These are phyloP conservation scores for Syritta pipiens DNA, from an alignment of 2,888 invertebrate species.

Conservation along the genomic window DNA sequence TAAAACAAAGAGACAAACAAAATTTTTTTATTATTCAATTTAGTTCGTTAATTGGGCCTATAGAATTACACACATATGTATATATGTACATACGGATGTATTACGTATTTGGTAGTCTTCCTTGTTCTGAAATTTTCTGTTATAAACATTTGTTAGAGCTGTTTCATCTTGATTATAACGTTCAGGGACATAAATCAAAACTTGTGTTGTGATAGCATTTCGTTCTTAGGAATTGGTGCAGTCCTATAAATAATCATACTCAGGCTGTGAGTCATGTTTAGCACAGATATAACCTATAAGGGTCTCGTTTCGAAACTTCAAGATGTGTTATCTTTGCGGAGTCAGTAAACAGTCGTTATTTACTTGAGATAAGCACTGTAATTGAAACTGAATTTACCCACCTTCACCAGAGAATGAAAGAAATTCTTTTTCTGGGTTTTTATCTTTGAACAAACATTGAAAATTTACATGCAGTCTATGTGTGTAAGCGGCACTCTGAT, in stretches of 20 bases:
- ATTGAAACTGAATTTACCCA: slow-evolving; percentile 43
- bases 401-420: slow-evolving; percentile 37
- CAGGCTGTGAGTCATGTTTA: slow-evolving; percentile 51
- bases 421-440: slow-evolving; percentile 43
- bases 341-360: slow-evolving; percentile 54
- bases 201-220: not conserved
- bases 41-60: too few species aligned
- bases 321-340: slow-evolving; percentile 57
- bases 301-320: slow-evolving; percentile 40
- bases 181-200: too few species aligned
- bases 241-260: slow-evolving; percentile 18
- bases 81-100: not conserved
- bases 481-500: not conserved
- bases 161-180: too few species aligned
- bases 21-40: too few species aligned
- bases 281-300: slow-evolving; percentile 12
- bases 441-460: slow-evolving; percentile 53
- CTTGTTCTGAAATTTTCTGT: too few species aligned
- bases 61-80: not conserved
- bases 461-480: slow-evolving; percentile 41
- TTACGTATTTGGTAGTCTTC: too few species aligned
- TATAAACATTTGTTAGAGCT: too few species aligned
- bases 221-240: slow-evolving; percentile 36
- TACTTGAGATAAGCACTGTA: slow-evolving; percentile 58
- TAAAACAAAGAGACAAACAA: too few species aligned